A percentile compares a stretch with the other conserved stretches of the same genome.
These are phyloP conservation scores for Intellagama lesueurii DNA, from an alignment of 2,797 vertebrate species.

Conservation along the genomic window DNA sequence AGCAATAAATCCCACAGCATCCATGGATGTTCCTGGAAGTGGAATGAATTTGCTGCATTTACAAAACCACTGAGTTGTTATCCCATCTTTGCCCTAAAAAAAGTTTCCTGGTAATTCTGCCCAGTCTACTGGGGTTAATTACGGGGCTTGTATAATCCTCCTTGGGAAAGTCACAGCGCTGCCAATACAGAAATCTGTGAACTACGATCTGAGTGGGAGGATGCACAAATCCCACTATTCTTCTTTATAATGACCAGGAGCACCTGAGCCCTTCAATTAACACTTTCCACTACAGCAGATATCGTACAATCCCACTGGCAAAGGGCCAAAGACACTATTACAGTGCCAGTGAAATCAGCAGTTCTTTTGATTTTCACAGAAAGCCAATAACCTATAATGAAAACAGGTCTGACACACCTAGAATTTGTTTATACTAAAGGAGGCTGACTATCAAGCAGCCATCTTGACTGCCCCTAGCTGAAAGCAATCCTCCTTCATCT, in stretches of 20 bases:
- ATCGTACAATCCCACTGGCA: not conserved
- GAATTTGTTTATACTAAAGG: slow-evolving; percentile 30
- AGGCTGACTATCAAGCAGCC: slow-evolving; percentile 14
- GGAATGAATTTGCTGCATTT: not conserved
- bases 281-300: not conserved
- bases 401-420: slow-evolving; percentile 29
- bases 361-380: not conserved
- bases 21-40: not conserved
- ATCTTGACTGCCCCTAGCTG: slow-evolving; percentile 41
- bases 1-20: not conserved
- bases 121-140: not conserved
- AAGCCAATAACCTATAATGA: not conserved
- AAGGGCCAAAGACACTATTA: not conserved
- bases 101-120: not conserved
- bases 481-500: slow-evolving; percentile 31
- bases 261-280: not conserved
- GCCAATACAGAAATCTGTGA: not conserved
- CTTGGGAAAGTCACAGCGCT: not conserved
- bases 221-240: not conserved
- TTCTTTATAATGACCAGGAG: not conserved
- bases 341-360: not conserved
- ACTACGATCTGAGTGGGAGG: not conserved
- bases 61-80: not conserved
- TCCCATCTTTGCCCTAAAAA: not conserved
- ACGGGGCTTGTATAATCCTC: not conserved